Evolutionary conservation across 2,113 vertebrate species (phyloP), one percentile per base, ranked within the genome.

Genomic region (Columba livia): DNA sequence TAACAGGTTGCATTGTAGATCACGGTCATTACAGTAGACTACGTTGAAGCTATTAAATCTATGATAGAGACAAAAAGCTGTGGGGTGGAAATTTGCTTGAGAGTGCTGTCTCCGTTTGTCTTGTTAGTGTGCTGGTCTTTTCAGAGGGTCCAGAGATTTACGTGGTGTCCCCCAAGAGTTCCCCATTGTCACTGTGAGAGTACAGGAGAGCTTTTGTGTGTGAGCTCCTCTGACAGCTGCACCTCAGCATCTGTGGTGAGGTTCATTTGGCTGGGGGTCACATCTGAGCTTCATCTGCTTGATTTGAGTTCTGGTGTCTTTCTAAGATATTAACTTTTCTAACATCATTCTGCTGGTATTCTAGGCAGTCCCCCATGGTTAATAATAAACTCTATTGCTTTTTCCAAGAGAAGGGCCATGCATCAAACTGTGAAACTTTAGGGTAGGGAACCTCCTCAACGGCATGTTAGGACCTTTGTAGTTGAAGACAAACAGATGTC

Each of bases 161-260:
- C 1, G 5, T 44, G 24, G 25, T 51, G 26, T 28, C 15, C 19
- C 15, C 2, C 2, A 2, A 42, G 28, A 26, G 10, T 4, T 24
- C 18, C 7, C 9, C 3, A 48, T 34, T 42, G 28, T 25, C 0
- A 0, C 23, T 85, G 38, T 38, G 47, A 40, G 34, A 70, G 28
- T 28, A 40, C n/a, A 23, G 36, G 42, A 58, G 14, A 58, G 7
- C 0, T 0, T 14, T 25, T 16, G 11, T 3, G 2, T 77, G 32
- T 47, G 54, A 73, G 48, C 7, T 44, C 15, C 15, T 28, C 61
- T 50, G 26, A 25, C 2, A 8, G 34, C 54, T 64, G n/a, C 38
- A 19, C 44, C 34, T 79, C 81, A 47, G 9, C 47, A 16, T 57
- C 40, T 28, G 14, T 12, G 10, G 29, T 16, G 19, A 62, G 31